Conservation (phyloP, 2,888 invertebrate species). For the Mechanitis messenoides region DNA sequence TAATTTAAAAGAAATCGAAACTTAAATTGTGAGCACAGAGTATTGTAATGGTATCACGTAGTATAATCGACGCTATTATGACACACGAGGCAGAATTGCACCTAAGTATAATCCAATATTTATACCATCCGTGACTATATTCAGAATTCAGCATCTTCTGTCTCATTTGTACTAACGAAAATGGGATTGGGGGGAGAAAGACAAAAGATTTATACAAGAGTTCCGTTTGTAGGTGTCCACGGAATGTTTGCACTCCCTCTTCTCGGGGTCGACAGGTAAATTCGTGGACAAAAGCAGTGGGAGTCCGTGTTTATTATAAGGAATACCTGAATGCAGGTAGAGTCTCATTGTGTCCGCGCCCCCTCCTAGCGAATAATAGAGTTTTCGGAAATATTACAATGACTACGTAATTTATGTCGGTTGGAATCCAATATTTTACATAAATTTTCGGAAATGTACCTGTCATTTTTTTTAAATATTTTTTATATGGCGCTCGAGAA, state of each 20-base stretch:
- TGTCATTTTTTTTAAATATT: slow-evolving; percentile 42
- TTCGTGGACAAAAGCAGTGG: slow-evolving; percentile 64
- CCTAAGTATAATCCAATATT: slow-evolving; percentile 76
- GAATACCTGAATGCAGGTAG: slow-evolving; percentile 70
- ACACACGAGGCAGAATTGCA: slow-evolving; percentile 71
- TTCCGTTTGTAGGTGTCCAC: slow-evolving; percentile 49
- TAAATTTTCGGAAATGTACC: slow-evolving; percentile 65
- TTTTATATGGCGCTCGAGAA: slow-evolving; percentile 40
- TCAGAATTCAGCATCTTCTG: slow-evolving; percentile 31
- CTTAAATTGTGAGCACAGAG: slow-evolving; percentile 56
- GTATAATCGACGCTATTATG: slow-evolving; percentile 73
- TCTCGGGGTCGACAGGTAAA: slow-evolving; percentile 63
- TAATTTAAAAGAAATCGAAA: slow-evolving; percentile 70
- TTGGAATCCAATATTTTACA: slow-evolving; percentile 59
- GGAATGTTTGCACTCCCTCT: slow-evolving; percentile 60
- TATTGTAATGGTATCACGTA: slow-evolving; percentile 76
- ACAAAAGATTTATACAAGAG: slow-evolving; percentile 33
- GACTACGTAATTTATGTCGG: slow-evolving; percentile 70
- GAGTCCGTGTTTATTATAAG: slow-evolving; percentile 64
- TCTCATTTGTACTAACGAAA: slow-evolving; percentile 31
- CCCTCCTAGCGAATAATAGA: slow-evolving; percentile 64
- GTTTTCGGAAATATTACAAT: slow-evolving; percentile 74
- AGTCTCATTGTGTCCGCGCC: slow-evolving; percentile 58
- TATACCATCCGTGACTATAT: slow-evolving; percentile 62
- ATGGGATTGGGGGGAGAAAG: slow-evolving; percentile 33